Evolutionary conservation across 1,140 invertebrate genomes (phyloP), one percentile per base, ranked within the genome.

Genomic region (Forficula auricularia): DNA sequence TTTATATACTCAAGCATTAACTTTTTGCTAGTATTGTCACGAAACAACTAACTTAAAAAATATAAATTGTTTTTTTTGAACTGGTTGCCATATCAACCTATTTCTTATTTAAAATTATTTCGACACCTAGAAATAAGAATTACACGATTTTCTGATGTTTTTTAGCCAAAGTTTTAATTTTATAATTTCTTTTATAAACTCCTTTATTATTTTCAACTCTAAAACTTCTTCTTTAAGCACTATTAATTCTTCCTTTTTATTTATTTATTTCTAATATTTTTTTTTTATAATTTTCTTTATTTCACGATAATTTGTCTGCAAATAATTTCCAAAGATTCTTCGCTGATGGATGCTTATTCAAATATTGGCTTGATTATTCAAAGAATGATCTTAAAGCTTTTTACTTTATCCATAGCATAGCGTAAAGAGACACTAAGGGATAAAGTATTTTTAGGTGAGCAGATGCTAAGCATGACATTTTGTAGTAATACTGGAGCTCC

Each of bases 1-100:
- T n/a, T n/a, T n/a, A n/a, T n/a, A n/a, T n/a, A n/a, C n/a, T n/a
- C n/a, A n/a, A n/a, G n/a, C n/a, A n/a, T n/a, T n/a, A n/a, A n/a
- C n/a, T n/a, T n/a, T n/a, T n/a, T n/a, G n/a, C n/a, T n/a, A n/a
- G n/a, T n/a, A n/a, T n/a, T n/a, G n/a, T n/a, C n/a, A n/a, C n/a
- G n/a, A n/a, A n/a, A n/a, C n/a, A n/a, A n/a, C n/a, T n/a, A n/a
- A n/a, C n/a, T n/a, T n/a, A n/a, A n/a, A n/a, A n/a, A n/a, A n/a
- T n/a, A n/a, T n/a, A n/a, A n/a, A n/a, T 45, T 44, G 40, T 43
- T 32, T 43, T 30, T 44, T 47, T 49, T 15, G 15, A 20, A 34
- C 41, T 41, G 33, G 41, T 2, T 30, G 14, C 12, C n/a, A 27
- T 7, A 31, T 19, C 32, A n/a, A n/a, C 30, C 19, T 45, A 18